Evolutionary conservation across 2,888 invertebrate genomes (phyloP).

Genomic region (Drosophila peninsularis): DNA sequence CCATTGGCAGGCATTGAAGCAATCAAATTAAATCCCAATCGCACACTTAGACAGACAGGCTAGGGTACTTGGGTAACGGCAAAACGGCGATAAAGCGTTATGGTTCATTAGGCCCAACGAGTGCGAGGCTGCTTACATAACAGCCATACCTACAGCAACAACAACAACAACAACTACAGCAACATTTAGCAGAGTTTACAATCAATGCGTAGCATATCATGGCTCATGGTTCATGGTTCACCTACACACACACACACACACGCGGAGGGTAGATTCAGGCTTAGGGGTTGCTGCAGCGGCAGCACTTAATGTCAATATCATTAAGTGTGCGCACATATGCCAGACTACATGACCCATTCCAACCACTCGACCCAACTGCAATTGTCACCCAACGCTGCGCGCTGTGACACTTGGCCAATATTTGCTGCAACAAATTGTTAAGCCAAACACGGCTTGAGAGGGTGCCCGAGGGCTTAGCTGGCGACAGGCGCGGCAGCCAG

Average conservation of each 20-base stretch:
- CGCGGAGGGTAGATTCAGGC: constrained; percentile 17
- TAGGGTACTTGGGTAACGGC: constrained; percentile 54
- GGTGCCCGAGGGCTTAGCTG: not conserved
- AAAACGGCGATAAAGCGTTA: constrained; percentile 78
- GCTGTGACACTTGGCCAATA: constrained; percentile 61
- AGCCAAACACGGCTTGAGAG: constrained; percentile 58
- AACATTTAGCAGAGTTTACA: constrained; percentile 58
- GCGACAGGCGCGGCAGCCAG: not conserved
- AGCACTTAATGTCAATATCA: constrained; percentile 76
- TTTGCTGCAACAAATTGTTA: constrained; percentile 72
- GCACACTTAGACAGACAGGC: constrained; percentile 69
- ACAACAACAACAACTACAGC: constrained; percentile 28
- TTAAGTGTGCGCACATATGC: constrained; percentile 69
- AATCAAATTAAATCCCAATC: constrained; percentile 81
- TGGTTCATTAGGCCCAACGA: constrained; percentile 78
- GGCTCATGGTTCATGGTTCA: constrained; percentile 43
- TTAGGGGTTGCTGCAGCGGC: constrained; percentile 58
- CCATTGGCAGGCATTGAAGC: constrained; percentile 68
- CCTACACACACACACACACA: constrained; percentile 42
- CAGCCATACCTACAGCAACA: constrained; percentile 16
- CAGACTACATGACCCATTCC: constrained; percentile 30
- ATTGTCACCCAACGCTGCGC: constrained; percentile 66
- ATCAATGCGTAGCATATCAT: constrained; percentile 62
- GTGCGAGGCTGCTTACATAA: constrained; percentile 45
- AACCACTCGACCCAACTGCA: constrained; percentile 59